Conservation (phyloP, 2,797 vertebrate species). For the Melanotaenia pygmaea region DNA sequence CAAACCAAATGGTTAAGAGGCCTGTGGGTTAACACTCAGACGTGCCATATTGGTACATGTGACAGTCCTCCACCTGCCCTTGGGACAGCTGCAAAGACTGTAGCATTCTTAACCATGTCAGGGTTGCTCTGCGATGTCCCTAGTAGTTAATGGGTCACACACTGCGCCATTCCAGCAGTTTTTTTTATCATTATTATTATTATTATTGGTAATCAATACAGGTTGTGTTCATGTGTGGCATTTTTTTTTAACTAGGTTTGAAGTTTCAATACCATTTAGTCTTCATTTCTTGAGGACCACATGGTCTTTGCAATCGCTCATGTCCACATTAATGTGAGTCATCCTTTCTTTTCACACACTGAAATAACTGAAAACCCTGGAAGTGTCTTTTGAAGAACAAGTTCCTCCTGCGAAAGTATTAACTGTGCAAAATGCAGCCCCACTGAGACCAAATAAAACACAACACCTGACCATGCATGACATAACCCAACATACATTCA, state of each 20-base stretch:
- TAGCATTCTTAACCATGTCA: conserved; percentile 60
- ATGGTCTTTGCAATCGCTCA: conserved; percentile 28
- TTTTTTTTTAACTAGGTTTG: conserved; percentile 15
- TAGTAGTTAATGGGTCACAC: conserved; percentile 32
- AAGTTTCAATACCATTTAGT: conserved; percentile 27
- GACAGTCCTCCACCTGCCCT: conserved; percentile 67
- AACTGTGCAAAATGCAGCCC: conserved; percentile 81
- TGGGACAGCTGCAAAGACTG: conserved; percentile 70
- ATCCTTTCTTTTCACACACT: conserved; percentile 44
- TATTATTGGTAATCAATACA: conserved; percentile 15
- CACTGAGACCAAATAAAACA: conserved; percentile 62
- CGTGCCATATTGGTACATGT: conserved; percentile 47
- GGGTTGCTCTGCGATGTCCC: conserved; percentile 35
- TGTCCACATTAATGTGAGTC: conserved; percentile 60
- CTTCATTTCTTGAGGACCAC: conserved; percentile 22
- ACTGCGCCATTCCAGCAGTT: conserved; percentile 8
- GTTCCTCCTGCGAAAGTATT: conserved; percentile 67
- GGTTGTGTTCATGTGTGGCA: conserved; percentile 38
- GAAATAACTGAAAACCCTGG: conserved; percentile 35
- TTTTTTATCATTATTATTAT: conserved; percentile 9
- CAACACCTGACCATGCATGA: conserved; percentile 79
- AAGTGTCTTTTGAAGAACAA: conserved; percentile 51
- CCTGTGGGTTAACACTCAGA: conserved; percentile 34
- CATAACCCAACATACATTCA: conserved; percentile 67
- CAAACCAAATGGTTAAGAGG: conserved; percentile 31